A percentile compares a stretch with the other conserved stretches of the same genome.
phyloP scores from a whole-genome alignment of 1,140 invertebrate genomes.

The Trichoplusia ni region DNA sequence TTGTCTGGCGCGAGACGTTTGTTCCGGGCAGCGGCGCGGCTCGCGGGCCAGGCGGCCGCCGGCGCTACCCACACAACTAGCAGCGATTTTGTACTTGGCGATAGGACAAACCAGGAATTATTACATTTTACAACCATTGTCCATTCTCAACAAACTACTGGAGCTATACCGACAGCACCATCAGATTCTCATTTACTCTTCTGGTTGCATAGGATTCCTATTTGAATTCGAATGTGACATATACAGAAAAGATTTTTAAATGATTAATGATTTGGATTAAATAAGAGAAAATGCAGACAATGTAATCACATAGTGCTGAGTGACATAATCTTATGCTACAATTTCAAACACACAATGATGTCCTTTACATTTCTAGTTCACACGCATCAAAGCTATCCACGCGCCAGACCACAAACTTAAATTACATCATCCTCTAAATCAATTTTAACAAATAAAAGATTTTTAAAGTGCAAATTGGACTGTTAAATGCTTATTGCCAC shows the following conservation, averaged over 20 bases:
- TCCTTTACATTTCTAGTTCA: not conserved
- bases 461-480: constrained; percentile 45
- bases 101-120: not conserved
- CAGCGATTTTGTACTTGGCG: not conserved
- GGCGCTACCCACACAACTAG: too few relatives aligned
- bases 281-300: constrained; percentile 1
- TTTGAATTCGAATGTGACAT: not conserved
- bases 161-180: too few relatives aligned
- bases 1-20: constrained; percentile 35
- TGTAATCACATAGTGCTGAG: not conserved
- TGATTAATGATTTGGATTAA: not conserved
- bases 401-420: constrained; percentile 28
- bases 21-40: not conserved
- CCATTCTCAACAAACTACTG: too few relatives aligned
- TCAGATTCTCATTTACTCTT: too few relatives aligned
- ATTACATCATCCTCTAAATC: constrained; percentile 22
- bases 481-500: constrained; percentile 51
- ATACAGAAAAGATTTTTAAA: not conserved
- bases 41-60: too few relatives aligned
- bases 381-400: not conserved
- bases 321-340: not conserved
- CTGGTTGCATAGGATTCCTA: too few relatives aligned
- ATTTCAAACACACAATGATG: not conserved
- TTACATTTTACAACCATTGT: too few relatives aligned
- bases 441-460: constrained; percentile 21